Percentiles rank a stretch among this genome's conserved stretches.
phyloP scores from a whole-genome alignment of 2,888 invertebrate genomes.

The Pterostichus madidus region DNA sequence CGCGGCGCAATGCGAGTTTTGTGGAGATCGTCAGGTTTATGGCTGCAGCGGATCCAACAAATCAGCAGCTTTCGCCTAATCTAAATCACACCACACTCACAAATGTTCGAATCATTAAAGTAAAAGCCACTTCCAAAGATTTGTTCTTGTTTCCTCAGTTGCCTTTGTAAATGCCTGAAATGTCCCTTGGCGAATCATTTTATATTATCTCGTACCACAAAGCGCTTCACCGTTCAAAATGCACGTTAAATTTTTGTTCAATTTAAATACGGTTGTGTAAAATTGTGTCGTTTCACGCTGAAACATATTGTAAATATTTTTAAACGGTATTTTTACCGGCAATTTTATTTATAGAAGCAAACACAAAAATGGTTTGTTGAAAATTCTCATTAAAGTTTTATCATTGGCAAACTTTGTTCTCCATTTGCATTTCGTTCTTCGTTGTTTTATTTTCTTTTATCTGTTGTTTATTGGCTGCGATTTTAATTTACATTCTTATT shows the following conservation, averaged over 20 bases:
- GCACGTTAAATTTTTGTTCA: background rate
- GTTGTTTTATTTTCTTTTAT: slow-evolving; percentile 39
- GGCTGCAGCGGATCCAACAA: slow-evolving; percentile 27
- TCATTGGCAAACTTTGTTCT: slow-evolving; percentile 24
- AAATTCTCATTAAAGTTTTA: slow-evolving; percentile 51
- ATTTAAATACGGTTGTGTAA: background rate
- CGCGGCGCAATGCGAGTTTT: slow-evolving; percentile 24
- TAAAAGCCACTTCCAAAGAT: slow-evolving; percentile 57
- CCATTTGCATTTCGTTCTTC: slow-evolving; percentile 12
- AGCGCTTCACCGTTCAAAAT: slow-evolving; percentile 1
- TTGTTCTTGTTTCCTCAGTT: slow-evolving; percentile 53
- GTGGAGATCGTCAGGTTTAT: slow-evolving; percentile 37
- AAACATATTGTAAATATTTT: background rate
- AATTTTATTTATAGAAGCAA: slow-evolving; percentile 5
- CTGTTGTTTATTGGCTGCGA: slow-evolving; percentile 38
- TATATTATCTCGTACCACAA: slow-evolving; percentile 26
- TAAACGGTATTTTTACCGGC: background rate
- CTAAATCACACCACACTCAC: slow-evolving; percentile 54
- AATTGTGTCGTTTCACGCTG: background rate
- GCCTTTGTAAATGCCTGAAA: slow-evolving; percentile 25
- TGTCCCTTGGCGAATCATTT: slow-evolving; percentile 50
- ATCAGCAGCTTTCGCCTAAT: slow-evolving; percentile 48
- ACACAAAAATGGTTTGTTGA: slow-evolving; percentile 15
- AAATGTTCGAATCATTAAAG: slow-evolving; percentile 54
- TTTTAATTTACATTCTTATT: slow-evolving; percentile 49